Evolutionary conservation across 2,113 vertebrate genomes (phyloP).

Genomic region (Salvelinus sp.): DNA sequence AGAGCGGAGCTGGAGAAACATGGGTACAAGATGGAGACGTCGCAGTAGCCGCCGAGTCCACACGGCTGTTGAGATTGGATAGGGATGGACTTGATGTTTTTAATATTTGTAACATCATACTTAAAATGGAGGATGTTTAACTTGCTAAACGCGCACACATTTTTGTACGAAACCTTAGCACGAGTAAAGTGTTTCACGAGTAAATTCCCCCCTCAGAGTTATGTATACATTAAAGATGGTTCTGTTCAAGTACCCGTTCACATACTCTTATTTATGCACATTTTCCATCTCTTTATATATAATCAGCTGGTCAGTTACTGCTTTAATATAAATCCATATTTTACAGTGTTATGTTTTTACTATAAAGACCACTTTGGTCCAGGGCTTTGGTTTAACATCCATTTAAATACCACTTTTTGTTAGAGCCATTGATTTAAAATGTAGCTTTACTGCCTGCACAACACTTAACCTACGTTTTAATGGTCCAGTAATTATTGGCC

Average conservation of each 20-base stretch:
- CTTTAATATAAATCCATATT: neutral
- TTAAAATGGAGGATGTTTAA: slow-evolving; percentile 20
- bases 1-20: slow-evolving; percentile 98
- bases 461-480: slow-evolving; percentile 37
- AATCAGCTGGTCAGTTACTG: neutral
- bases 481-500: slow-evolving; percentile 27
- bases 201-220: slow-evolving; percentile 2
- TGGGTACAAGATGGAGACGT: slow-evolving; percentile 99
- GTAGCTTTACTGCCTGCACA: slow-evolving; percentile 1
- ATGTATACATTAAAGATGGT: neutral
- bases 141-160: slow-evolving; percentile 12
- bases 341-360: neutral
- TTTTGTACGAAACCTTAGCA: slow-evolving; percentile 49
- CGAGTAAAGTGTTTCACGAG: slow-evolving; percentile 51
- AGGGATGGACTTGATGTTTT: slow-evolving; percentile 43
- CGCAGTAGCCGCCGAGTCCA: slow-evolving; percentile 70
- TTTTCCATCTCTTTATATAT: neutral
- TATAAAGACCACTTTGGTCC: neutral
- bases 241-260: neutral
- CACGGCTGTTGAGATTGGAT: slow-evolving; percentile 10
- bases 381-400: slow-evolving; percentile 5
- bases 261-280: neutral
- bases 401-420: slow-evolving; percentile 16
- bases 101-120: slow-evolving; percentile 31
- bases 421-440: slow-evolving; percentile 3